Conservation (phyloP, 2,888 invertebrate species). For the Monochamus alternatus region DNA sequence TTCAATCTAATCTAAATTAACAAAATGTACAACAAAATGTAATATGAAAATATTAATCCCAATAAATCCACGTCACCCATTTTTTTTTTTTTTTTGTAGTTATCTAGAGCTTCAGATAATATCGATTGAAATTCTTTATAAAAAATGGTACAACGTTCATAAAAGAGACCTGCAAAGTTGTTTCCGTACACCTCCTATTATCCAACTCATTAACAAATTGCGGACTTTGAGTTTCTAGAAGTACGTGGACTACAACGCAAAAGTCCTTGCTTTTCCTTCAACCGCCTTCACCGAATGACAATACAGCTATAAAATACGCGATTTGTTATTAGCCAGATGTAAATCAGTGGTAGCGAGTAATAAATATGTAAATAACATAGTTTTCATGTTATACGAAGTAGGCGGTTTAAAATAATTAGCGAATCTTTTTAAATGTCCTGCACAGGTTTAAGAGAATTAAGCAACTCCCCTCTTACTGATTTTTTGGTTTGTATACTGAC, state of each 20-base stretch:
- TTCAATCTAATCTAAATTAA: too few relatives aligned
- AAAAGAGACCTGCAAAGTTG: background rate
- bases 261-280: constrained; percentile 49
- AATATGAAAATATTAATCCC: too few relatives aligned
- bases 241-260: constrained; percentile 38
- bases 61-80: too few relatives aligned
- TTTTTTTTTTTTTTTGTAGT: background rate
- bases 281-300: background rate
- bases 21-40: too few relatives aligned
- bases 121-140: background rate
- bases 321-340: too few relatives aligned
- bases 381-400: background rate
- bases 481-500: background rate
- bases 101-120: background rate
- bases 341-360: background rate
- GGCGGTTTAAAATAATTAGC: background rate
- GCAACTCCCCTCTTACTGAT: background rate
- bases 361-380: background rate
- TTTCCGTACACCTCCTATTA: background rate
- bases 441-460: background rate
- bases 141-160: background rate
- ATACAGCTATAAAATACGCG: background rate
- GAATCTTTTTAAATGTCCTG: background rate
- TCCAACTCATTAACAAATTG: background rate
- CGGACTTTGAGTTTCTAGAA: constrained; percentile 48